Evolutionary conservation across 2,113 vertebrate genomes (phyloP).

Genomic region (Amia ocellicauda): DNA sequence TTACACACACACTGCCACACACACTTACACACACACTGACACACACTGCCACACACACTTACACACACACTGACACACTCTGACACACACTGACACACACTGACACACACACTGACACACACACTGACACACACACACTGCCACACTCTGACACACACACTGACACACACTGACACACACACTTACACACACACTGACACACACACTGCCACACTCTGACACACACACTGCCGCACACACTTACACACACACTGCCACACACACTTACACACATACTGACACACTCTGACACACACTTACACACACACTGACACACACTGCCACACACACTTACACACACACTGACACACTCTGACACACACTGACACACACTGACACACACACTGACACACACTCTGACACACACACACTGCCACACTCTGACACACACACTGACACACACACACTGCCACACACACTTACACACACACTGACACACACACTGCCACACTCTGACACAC

Average conservation of each 20-base stretch:
- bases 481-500: background rate
- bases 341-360: background rate
- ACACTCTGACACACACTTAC: background rate
- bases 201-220: background rate
- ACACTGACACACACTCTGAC: background rate
- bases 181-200: background rate
- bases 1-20: background rate
- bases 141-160: no score
- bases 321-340: slow-evolving; percentile 33
- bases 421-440: slow-evolving; percentile 3
- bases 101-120: no score
- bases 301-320: slow-evolving; percentile 23
- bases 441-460: no score
- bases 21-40: background rate
- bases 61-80: background rate
- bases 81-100: no score
- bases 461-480: no score
- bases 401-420: background rate
- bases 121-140: background rate
- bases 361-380: background rate
- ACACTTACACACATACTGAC: slow-evolving; percentile 1
- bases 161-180: background rate
- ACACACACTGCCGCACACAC: no score
- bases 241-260: slow-evolving; percentile 1
- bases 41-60: background rate